phyloP scores from a whole-genome alignment of 2,888 invertebrate genomes.

The Callinectes sapidus region DNA sequence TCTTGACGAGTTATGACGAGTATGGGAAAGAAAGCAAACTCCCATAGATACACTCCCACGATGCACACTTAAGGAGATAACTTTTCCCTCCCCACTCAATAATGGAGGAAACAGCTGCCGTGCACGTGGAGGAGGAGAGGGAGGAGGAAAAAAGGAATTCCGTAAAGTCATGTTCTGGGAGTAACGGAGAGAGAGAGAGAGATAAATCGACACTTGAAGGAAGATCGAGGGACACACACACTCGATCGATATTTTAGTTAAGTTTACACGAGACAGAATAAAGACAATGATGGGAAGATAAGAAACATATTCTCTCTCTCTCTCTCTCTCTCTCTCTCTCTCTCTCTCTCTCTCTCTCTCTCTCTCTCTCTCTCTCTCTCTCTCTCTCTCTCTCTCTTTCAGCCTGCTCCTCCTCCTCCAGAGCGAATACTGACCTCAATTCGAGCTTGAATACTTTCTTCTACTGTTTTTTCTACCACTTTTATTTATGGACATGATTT shows the following conservation, averaged over 20 bases:
- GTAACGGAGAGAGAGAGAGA: too few relatives aligned
- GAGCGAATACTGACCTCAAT: background rate
- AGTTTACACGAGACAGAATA: too few relatives aligned
- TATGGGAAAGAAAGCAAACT: background rate
- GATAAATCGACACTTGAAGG: too few relatives aligned
- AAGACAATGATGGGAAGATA: too few relatives aligned
- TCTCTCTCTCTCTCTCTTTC: background rate
- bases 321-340: too few relatives aligned
- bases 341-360: too few relatives aligned
- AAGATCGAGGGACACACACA: too few relatives aligned
- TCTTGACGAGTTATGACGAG: background rate
- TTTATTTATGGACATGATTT: background rate
- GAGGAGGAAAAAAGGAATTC: background rate
- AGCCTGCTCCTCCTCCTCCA: background rate
- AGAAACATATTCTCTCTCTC: too few relatives aligned
- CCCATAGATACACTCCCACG: background rate
- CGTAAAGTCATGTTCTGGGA: too few relatives aligned
- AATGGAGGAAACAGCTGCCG: background rate
- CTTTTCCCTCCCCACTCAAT: background rate
- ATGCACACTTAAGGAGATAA: background rate
- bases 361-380: too few relatives aligned
- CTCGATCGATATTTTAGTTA: too few relatives aligned
- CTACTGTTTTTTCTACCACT: background rate
- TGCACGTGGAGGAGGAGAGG: background rate
- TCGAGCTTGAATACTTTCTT: background rate